A percentile compares a stretch with the other conserved stretches of the same genome.
Evolutionary conservation across 2,888 invertebrate species (phyloP).

Genomic region (Macrophya alboannulata): DNA sequence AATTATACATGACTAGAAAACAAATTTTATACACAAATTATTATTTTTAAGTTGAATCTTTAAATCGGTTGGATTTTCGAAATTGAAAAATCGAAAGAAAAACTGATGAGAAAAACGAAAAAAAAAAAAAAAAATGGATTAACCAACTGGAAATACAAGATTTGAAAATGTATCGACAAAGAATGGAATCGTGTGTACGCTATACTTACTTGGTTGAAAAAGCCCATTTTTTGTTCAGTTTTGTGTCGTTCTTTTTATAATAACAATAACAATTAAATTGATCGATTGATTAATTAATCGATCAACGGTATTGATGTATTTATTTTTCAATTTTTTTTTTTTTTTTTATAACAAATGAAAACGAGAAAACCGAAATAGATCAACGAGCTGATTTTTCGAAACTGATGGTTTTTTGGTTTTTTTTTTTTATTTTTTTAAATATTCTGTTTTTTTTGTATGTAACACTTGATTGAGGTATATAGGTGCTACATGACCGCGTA

Average conservation of each 20-base stretch:
- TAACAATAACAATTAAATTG: neutral
- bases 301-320: neutral
- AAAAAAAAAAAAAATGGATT: neutral
- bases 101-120: too few relatives aligned
- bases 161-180: neutral
- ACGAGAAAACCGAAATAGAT: too few relatives aligned
- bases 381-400: too few relatives aligned
- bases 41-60: neutral
- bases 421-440: too few relatives aligned
- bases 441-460: too few relatives aligned
- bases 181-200: neutral
- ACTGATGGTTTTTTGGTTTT: too few relatives aligned
- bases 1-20: too few relatives aligned
- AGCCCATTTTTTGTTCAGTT: neutral
- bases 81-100: neutral
- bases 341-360: neutral
- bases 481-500: neutral
- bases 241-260: neutral
- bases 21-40: too few relatives aligned
- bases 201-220: constrained; percentile 38
- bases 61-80: neutral
- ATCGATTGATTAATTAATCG: neutral
- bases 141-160: neutral
- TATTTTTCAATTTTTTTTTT: neutral
- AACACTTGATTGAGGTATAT: neutral